Evolutionary conservation across 2,113 vertebrate genomes (phyloP).

Genomic region (zebrafish (Danio rerio)): DNA sequence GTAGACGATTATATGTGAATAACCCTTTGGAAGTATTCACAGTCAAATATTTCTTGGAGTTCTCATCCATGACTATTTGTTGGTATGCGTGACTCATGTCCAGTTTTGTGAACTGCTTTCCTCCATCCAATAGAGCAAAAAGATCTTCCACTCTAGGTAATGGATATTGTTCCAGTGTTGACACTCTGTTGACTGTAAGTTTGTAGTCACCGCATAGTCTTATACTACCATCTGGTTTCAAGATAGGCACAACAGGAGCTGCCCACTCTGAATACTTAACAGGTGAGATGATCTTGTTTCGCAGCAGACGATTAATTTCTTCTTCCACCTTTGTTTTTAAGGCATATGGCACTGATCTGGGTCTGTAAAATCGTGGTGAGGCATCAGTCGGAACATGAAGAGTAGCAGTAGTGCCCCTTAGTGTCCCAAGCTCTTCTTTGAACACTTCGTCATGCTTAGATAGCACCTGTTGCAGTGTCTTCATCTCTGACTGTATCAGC

Average conservation of each 20-base stretch:
- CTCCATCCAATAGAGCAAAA: not conserved
- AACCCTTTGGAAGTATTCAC: constrained; percentile 49
- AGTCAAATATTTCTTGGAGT: constrained; percentile 31
- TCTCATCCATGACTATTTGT: constrained; percentile 31
- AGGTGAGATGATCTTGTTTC: constrained; percentile 4
- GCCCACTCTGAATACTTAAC: constrained; percentile 45
- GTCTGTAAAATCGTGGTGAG: constrained; percentile 14
- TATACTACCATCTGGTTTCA: too few species aligned
- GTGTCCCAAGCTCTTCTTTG: constrained; percentile 31
- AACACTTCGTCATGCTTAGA: constrained; percentile 21
- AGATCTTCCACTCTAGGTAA: constrained; percentile 28
- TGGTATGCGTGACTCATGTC: constrained; percentile 42
- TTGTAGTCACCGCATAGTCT: constrained; percentile 44
- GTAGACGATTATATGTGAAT: constrained; percentile 27
- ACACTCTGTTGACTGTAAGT: constrained; percentile 32
- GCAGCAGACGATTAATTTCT: not conserved
- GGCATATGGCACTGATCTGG: not conserved
- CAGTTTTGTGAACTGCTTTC: constrained; percentile 10
- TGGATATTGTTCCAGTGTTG: constrained; percentile 32
- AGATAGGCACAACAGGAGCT: constrained; percentile 15
- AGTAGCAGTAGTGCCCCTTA: constrained; percentile 22
- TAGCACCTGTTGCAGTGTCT: constrained; percentile 22
- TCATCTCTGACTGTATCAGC: not conserved
- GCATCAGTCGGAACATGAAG: constrained; percentile 3
- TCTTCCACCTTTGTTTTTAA: constrained; percentile 21